Conservation (phyloP, 1,140 invertebrate species). For the Drosophila sucinea region DNA sequence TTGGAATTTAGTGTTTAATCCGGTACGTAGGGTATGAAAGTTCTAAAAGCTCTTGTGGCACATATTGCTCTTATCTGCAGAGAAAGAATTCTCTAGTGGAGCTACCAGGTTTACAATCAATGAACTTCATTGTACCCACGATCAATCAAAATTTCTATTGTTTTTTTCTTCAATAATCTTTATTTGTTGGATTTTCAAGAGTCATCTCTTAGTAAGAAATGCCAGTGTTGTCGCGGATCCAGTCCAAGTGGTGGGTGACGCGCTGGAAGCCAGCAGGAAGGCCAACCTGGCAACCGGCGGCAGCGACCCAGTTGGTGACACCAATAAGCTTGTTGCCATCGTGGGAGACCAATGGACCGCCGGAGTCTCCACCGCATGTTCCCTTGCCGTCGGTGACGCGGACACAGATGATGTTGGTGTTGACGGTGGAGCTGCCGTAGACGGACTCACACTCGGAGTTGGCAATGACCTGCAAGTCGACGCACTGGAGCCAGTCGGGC, state of each 20-base stretch:
- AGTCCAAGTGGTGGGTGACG: constrained; percentile 84
- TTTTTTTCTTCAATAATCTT: constrained; percentile 1
- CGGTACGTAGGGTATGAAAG: no score
- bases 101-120: no score
- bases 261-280: constrained; percentile 84
- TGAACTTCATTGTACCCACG: no score
- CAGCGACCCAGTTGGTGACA: constrained; percentile 74
- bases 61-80: no score
- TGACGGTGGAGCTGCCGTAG: constrained; percentile 8
- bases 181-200: neutral
- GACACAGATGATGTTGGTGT: constrained; percentile 49
- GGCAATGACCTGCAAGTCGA: constrained; percentile 29
- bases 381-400: constrained; percentile 43
- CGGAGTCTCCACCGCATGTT: constrained; percentile 84
- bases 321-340: constrained; percentile 83
- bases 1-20: no score
- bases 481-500: constrained; percentile 31
- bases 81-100: no score
- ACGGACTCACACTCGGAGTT: constrained; percentile 14
- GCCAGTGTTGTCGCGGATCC: constrained; percentile 81
- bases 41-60: no score
- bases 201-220: constrained; percentile 28
- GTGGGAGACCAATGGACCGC: constrained; percentile 83
- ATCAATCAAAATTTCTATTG: neutral
- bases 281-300: constrained; percentile 33